Evolutionary conservation across 2,888 invertebrate genomes (phyloP).

Genomic region (Gerosis bhagava): DNA sequence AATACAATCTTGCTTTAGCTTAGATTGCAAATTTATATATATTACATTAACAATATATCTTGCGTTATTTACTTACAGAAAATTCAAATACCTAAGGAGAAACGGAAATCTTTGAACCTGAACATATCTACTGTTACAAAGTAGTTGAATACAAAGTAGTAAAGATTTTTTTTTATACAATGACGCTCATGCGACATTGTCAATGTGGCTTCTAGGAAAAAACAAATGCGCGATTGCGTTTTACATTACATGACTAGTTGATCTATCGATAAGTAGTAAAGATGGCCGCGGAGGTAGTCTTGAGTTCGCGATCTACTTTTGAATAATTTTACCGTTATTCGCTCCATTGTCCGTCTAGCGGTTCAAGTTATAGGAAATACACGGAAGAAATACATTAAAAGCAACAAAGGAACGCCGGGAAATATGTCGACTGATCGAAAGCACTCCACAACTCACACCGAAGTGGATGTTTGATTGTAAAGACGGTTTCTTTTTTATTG

Average conservation of each 20-base stretch:
- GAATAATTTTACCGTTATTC: slow-evolving; percentile 16
- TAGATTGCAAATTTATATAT: slow-evolving; percentile 9
- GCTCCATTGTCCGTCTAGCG: slow-evolving; percentile 21
- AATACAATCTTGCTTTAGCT: slow-evolving; percentile 5
- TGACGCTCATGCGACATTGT: no score
- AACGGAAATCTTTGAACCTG: no score
- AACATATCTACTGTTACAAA: no score
- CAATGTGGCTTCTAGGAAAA: no score
- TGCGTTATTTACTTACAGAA: neutral
- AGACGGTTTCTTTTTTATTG: no score
- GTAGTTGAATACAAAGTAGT: no score
- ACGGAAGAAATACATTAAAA: slow-evolving; percentile 8
- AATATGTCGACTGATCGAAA: no score
- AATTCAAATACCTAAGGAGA: no score
- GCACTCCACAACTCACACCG: no score
- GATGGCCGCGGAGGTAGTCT: slow-evolving; percentile 14
- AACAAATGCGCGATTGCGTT: no score
- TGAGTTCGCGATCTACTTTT: slow-evolving; percentile 21
- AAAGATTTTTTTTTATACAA: no score
- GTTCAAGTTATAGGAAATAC: slow-evolving; percentile 18
- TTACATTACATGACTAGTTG: slow-evolving; percentile 11
- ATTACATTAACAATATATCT: slow-evolving; percentile 11
- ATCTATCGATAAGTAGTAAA: slow-evolving; percentile 16
- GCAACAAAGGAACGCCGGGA: slow-evolving; percentile 6
- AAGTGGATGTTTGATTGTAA: no score